These are phyloP conservation scores for Drosophila mercatorum DNA, from an alignment of 2,888 invertebrate genomes.

Conservation along the genomic window DNA sequence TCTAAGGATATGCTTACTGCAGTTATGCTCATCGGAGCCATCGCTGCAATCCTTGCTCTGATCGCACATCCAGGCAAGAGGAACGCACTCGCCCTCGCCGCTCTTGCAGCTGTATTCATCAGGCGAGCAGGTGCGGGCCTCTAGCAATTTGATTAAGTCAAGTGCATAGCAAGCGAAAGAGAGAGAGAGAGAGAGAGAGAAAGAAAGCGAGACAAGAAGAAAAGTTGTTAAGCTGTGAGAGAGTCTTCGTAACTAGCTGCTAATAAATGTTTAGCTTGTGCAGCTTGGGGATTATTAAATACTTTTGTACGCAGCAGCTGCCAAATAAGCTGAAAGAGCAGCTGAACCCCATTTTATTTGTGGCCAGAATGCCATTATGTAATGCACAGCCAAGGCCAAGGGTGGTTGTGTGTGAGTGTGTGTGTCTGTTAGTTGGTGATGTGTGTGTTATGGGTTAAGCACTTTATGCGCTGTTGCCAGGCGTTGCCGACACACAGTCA, in stretches of 20 bases:
- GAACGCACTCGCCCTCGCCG: conserved; percentile 93
- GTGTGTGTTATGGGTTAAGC: conserved; percentile 59
- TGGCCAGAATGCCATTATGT: conserved; percentile 49
- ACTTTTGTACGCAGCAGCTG: conserved; percentile 45
- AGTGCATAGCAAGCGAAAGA: not conserved
- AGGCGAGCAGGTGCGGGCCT: conserved; percentile 92
- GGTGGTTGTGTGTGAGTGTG: conserved; percentile 15
- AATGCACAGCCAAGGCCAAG: conserved; percentile 56
- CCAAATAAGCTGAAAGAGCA: conserved; percentile 32
- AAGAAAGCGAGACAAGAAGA: conserved; percentile 1
- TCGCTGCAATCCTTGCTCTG: conserved; percentile 95
- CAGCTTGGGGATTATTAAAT: conserved; percentile 41
- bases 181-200: not conserved
- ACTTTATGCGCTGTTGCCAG: conserved; percentile 58
- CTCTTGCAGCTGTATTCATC: conserved; percentile 95
- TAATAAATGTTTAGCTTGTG: conserved; percentile 41
- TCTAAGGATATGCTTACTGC: conserved; percentile 89
- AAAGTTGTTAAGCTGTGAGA: conserved; percentile 14
- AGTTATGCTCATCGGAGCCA: conserved; percentile 95
- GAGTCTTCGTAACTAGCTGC: conserved; percentile 31
- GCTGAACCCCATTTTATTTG: conserved; percentile 28
- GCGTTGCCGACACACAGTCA: conserved; percentile 45
- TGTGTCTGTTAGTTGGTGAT: conserved; percentile 13
- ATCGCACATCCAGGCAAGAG: conserved; percentile 97
- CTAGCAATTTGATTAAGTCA: conserved; percentile 85